A percentile compares a stretch with the other conserved stretches of the same genome.
Evolutionary conservation across 2,888 invertebrate species (phyloP).

Genomic region (Belgica antarctica): DNA sequence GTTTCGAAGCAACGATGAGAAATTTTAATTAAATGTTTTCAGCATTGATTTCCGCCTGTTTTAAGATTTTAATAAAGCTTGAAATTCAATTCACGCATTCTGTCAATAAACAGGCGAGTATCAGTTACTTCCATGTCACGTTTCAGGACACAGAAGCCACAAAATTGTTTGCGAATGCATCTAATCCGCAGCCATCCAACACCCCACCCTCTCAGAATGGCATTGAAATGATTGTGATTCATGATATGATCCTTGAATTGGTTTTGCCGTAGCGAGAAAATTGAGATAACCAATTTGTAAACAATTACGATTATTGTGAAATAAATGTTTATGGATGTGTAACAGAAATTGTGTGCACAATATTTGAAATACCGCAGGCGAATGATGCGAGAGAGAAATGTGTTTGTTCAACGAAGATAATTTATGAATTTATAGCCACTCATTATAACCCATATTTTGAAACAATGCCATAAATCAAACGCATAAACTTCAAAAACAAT

Average conservation of each 20-base stretch:
- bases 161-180: no score
- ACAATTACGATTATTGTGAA: slow-evolving; percentile 26
- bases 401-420: not conserved
- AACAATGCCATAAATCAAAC: slow-evolving; percentile 12
- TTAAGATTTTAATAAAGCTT: no score
- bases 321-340: slow-evolving; percentile 20
- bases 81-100: no score
- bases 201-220: no score
- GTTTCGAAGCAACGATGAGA: no score
- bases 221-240: no score
- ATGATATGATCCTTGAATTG: slow-evolving; percentile 11
- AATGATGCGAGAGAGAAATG: not conserved
- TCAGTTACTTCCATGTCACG: no score
- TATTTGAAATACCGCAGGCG: not conserved
- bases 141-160: no score
- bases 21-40: no score
- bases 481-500: not conserved
- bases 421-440: slow-evolving; percentile 24
- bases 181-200: no score
- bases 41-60: no score
- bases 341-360: not conserved
- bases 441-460: slow-evolving; percentile 23
- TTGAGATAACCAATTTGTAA: slow-evolving; percentile 26
- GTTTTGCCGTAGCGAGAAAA: not conserved
- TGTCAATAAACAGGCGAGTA: no score